A percentile compares a stretch with the other conserved stretches of the same genome.
These are phyloP conservation scores for Stictonetta naevosa DNA, from an alignment of 2,113 vertebrate species.

Conservation along the genomic window DNA sequence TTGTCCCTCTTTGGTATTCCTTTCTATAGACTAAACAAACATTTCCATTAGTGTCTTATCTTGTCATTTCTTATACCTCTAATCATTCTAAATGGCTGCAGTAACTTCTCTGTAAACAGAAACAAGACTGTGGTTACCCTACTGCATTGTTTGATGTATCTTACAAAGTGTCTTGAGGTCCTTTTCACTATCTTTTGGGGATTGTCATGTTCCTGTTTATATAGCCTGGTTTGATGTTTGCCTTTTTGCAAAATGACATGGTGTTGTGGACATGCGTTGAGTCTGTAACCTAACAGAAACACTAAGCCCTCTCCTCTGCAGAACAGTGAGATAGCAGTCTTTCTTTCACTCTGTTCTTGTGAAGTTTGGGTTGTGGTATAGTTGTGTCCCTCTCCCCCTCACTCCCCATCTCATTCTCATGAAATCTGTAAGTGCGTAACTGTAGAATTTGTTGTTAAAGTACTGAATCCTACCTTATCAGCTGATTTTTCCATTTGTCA, in stretches of 20 bases:
- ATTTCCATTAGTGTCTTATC: background rate
- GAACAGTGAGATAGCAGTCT: background rate
- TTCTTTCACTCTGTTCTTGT: background rate
- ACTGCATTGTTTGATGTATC: background rate
- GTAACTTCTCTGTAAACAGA: background rate
- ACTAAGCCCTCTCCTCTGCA: background rate
- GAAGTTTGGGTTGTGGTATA: background rate
- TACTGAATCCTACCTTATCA: background rate
- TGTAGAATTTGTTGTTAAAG: background rate
- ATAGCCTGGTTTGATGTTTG: background rate
- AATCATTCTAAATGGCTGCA: background rate
- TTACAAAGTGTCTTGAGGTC: background rate
- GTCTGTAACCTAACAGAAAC: background rate
- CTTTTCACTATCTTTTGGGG: background rate
- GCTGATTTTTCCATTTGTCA: background rate
- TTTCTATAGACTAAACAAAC: background rate
- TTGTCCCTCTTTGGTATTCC: background rate
- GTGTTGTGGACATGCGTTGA: background rate
- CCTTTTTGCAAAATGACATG: background rate
- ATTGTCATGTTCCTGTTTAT: background rate
- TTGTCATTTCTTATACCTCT: background rate
- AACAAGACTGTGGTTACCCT: accelerated
- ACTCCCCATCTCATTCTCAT: too few species aligned
- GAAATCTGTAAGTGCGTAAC: too few species aligned
- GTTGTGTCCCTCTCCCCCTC: too few species aligned